Percentiles rank a stretch among this genome's conserved stretches.
These are phyloP conservation scores for Notamacropus eugenii DNA, from an alignment of 2,797 vertebrate species.

Conservation along the genomic window DNA sequence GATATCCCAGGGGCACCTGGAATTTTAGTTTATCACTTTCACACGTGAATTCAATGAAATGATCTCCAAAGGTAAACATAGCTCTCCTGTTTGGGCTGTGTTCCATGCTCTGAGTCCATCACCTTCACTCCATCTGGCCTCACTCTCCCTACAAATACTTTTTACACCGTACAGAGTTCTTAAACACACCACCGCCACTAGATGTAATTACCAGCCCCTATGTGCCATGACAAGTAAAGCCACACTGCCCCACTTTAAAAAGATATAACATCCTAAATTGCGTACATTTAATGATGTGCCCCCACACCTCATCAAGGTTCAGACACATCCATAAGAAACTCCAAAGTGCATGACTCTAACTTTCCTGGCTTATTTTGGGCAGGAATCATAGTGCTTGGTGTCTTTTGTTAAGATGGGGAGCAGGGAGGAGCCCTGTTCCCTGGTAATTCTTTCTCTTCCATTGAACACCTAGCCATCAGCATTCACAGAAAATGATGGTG, in stretches of 20 bases:
- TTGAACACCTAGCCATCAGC: conserved; percentile 35
- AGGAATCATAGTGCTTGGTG: conserved; percentile 40
- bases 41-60: no score
- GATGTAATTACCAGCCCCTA: background rate
- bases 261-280: background rate
- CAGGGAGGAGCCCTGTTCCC: conserved; percentile 1
- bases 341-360: background rate
- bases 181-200: background rate
- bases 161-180: background rate
- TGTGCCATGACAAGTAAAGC: background rate
- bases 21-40: background rate
- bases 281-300: background rate
- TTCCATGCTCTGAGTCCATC: accelerated
- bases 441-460: conserved; percentile 45
- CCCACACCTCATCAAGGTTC: background rate
- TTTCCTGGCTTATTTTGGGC: conserved; percentile 13
- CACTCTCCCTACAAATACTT: background rate
- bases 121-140: background rate
- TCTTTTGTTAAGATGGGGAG: conserved; percentile 54
- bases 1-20: no score
- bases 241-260: background rate
- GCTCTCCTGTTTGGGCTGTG: background rate
- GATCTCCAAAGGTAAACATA: background rate
- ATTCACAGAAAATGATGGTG: background rate
- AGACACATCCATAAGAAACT: background rate